Conservation (phyloP, 2,888 invertebrate species). For the Alsophila aescularia region DNA sequence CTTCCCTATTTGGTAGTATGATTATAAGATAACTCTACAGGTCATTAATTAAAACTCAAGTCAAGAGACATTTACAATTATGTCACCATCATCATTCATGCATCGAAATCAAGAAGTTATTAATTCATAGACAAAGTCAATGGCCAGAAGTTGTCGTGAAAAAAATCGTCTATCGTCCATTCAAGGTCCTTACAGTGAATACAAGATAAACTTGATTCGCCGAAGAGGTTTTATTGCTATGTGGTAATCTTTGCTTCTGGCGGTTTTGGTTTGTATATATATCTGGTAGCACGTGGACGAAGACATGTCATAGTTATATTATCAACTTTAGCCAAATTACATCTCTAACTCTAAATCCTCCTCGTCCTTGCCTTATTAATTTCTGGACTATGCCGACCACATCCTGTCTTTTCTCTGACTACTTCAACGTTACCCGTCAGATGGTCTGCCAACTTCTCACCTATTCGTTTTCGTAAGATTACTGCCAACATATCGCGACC, state of each 20-base stretch:
- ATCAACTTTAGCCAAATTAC: no score
- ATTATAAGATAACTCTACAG: not conserved
- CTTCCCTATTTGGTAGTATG: no score
- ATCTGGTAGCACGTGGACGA: no score
- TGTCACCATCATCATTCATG: slow-evolving; percentile 28
- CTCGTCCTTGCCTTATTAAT: no score
- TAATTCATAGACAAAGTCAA: slow-evolving; percentile 21
- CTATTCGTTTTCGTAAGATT: no score
- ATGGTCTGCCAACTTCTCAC: no score
- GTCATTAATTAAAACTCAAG: not conserved
- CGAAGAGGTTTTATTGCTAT: slow-evolving; percentile 14
- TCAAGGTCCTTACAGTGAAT: slow-evolving; percentile 15
- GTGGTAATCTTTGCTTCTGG: slow-evolving; percentile 13
- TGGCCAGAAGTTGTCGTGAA: slow-evolving; percentile 20
- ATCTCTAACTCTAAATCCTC: no score
- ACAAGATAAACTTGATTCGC: slow-evolving; percentile 7
- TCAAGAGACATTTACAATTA: slow-evolving; percentile 18
- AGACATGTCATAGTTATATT: no score
- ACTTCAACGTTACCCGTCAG: no score
- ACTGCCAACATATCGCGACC: no score
- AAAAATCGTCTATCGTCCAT: slow-evolving; percentile 9
- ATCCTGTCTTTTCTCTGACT: no score
- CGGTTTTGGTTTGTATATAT: slow-evolving; percentile 10
- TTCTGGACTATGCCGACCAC: no score
- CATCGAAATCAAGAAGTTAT: slow-evolving; percentile 22